Conservation (phyloP, 2,888 invertebrate species). For the Lampropteryx suffumata region DNA sequence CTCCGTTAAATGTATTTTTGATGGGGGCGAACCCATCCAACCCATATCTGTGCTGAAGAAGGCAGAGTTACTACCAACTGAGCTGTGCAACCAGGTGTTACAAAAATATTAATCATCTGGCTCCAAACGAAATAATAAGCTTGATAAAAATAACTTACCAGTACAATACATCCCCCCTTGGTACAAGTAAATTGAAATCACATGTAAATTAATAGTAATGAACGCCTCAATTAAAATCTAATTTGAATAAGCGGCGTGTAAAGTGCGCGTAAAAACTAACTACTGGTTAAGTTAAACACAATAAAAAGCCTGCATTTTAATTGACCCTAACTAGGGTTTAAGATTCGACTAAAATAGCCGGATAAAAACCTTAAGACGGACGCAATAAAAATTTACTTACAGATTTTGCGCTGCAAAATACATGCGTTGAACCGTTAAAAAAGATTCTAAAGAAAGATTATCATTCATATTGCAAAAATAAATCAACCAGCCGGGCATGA, state of each 20-base stretch:
- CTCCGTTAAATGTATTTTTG: too few relatives aligned
- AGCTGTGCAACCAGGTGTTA: too few relatives aligned
- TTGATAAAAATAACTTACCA: background rate
- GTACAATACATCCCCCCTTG: background rate
- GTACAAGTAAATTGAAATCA: slow-evolving; percentile 24
- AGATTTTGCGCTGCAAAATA: too few relatives aligned
- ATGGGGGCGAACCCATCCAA: too few relatives aligned
- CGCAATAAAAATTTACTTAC: background rate
- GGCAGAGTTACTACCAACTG: too few relatives aligned
- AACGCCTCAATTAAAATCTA: slow-evolving; percentile 41
- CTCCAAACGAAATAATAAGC: too few relatives aligned
- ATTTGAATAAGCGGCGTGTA: slow-evolving; percentile 53
- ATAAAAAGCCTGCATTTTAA: slow-evolving; percentile 60
- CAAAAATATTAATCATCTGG: too few relatives aligned
- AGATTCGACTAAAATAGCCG: slow-evolving; percentile 5
- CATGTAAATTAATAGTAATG: slow-evolving; percentile 32
- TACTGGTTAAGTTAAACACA: slow-evolving; percentile 40
- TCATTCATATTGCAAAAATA: too few relatives aligned
- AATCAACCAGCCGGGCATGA: too few relatives aligned
- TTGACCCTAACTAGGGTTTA: slow-evolving; percentile 36
- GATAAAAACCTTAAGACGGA: background rate
- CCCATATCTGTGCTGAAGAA: too few relatives aligned
- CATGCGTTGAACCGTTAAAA: too few relatives aligned
- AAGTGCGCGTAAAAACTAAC: slow-evolving; percentile 43
- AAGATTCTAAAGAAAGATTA: too few relatives aligned